Evolutionary conservation across 2,888 invertebrate genomes (phyloP), one percentile per base, ranked within the genome.

Genomic region (Diaphora mendica): DNA sequence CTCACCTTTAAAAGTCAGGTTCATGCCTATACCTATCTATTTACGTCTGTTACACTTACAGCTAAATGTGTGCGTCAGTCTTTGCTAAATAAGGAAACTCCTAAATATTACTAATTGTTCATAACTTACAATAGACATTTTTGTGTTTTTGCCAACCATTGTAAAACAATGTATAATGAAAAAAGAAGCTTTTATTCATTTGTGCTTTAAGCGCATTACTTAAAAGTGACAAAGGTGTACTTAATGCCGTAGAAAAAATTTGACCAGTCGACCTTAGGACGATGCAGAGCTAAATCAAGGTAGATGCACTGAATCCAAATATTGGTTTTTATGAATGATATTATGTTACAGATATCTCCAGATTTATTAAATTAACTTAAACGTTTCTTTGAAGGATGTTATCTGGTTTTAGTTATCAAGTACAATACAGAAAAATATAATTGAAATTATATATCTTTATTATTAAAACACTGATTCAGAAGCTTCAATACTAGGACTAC

Each of bases 1-100:
- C 84, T 84, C 77, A 84, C 86, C 84, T 84, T 84, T 85, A 80
- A 80, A 82, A 70, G 76, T 70, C 78, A 76, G 76, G 77, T 80
- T 78, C 77, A 77, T 72, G 74, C 68, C 62, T 48, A 64, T 9
- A 64, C 26, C 11, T 42, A 68, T 55, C 33, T 20, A n/a, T 39
- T 70, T 48, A 70, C 62, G 70, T 48, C 48, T 44, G 62, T 35
- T 39, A 13, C 48, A 67, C 39, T 74, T 70, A 62, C 44, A 62
- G 66, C 66, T 66, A 66, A 66, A 66, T 65, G 17, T 62, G 42
- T 69, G 55, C 69, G 65, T 73, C 69, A 69, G 33, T 15, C 8
- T 11, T 70, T n/a, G 8, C 26, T 66, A 48, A 44, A 73, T 59
- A 66, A 62, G 44, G 70, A 59, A 65, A 65, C 33, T 11, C 20